These are phyloP conservation scores for Lasioglossum marginatum DNA, from an alignment of 2,888 invertebrate species.

Conservation along the genomic window DNA sequence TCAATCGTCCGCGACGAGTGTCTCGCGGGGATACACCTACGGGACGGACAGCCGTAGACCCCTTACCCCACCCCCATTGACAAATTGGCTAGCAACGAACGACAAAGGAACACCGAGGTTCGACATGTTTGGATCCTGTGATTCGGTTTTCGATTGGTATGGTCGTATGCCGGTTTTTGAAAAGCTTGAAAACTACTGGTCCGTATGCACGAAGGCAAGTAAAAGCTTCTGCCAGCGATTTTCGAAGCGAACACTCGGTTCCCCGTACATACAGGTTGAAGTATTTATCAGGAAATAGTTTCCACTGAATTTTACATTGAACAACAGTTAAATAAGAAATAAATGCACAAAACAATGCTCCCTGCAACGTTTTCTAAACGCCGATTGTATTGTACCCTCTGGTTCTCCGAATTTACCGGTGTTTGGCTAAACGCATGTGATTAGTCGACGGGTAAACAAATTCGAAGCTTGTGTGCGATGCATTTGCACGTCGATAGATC, in stretches of 20 bases:
- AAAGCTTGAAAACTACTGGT: neutral
- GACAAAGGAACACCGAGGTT: slow-evolving; percentile 35
- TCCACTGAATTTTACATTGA: too few relatives aligned
- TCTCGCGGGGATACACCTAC: slow-evolving; percentile 34
- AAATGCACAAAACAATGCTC: neutral
- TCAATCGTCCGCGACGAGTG: slow-evolving; percentile 40
- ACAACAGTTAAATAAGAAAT: neutral
- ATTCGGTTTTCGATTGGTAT: neutral
- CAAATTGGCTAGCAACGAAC: slow-evolving; percentile 39
- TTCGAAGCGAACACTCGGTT: too few relatives aligned
- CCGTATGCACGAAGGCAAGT: neutral
- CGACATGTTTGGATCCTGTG: slow-evolving; percentile 7
- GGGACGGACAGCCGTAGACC: neutral
- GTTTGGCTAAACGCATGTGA: neutral
- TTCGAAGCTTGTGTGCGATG: neutral
- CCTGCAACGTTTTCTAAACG: neutral
- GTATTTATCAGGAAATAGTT: too few relatives aligned
- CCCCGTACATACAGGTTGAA: too few relatives aligned
- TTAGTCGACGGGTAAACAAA: neutral
- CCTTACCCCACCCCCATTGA: neutral
- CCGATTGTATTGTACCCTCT: neutral
- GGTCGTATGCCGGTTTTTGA: neutral
- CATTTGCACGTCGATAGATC: neutral
- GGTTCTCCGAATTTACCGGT: neutral
- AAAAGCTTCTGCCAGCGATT: neutral